These are phyloP conservation scores for Pseudolycoriella hygida DNA, from an alignment of 2,888 invertebrate genomes.

Conservation along the genomic window DNA sequence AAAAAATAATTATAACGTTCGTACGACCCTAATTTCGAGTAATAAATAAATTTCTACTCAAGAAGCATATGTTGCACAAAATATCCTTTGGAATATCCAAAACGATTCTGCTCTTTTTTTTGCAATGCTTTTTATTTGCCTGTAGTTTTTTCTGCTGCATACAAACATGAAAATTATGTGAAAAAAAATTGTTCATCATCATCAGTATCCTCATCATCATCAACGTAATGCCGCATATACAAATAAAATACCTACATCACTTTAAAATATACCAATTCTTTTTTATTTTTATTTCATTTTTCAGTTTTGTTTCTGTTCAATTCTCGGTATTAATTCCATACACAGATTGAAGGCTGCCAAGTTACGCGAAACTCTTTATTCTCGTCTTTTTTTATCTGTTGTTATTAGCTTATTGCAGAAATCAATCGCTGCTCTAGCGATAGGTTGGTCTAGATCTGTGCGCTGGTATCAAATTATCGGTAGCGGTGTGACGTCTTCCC, in stretches of 20 bases:
- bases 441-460: no score
- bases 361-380: background rate
- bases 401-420: no score
- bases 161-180: background rate
- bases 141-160: background rate
- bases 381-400: no score
- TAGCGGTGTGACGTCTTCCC: no score
- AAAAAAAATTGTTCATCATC: background rate
- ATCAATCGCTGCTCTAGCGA: no score
- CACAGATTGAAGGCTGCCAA: background rate
- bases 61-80: background rate
- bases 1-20: slow-evolving; percentile 5
- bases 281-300: background rate
- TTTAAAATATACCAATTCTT: background rate
- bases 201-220: slow-evolving; percentile 1
- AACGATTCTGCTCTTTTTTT: background rate
- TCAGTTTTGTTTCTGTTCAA: background rate
- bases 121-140: background rate
- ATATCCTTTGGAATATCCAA: no score
- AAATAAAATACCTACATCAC: background rate
- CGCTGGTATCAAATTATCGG: no score
- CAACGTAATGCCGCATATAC: background rate
- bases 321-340: background rate
- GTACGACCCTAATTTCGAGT: slow-evolving; percentile 5
- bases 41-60: slow-evolving; percentile 4